Conservation (phyloP, 2,888 invertebrate genomes). For the Chrysolina haemoptera region DNA sequence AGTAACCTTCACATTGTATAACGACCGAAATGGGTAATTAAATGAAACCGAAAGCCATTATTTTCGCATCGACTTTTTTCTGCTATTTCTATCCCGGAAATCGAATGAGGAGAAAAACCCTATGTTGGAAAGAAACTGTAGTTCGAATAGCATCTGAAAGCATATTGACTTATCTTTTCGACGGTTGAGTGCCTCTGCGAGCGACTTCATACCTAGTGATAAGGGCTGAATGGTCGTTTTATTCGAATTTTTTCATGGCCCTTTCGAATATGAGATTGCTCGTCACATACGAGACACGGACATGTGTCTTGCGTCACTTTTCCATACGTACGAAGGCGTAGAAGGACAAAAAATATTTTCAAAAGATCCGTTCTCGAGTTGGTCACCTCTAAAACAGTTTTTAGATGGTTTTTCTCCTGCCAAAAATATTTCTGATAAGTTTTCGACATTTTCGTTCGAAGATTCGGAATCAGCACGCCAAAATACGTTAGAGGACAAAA, state of each 20-base stretch:
- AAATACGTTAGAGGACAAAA: no score
- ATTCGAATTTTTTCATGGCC: slow-evolving; percentile 1
- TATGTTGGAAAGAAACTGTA: slow-evolving; percentile 7
- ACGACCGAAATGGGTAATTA: slow-evolving; percentile 2
- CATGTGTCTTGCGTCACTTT: no score
- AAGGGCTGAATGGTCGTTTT: neutral
- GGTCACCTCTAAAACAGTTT: no score
- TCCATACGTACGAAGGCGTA: no score
- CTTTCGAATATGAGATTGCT: neutral
- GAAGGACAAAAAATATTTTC: no score
- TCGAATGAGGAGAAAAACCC: slow-evolving; percentile 7
- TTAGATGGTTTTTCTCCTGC: no score
- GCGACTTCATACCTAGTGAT: slow-evolving; percentile 5
- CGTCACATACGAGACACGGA: neutral
- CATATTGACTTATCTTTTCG: slow-evolving; percentile 22
- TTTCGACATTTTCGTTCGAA: no score
- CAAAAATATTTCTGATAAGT: no score
- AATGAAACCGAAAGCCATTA: slow-evolving; percentile 15
- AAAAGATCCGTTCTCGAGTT: no score
- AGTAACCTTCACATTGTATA: neutral
- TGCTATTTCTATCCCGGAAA: neutral
- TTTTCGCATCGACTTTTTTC: neutral
- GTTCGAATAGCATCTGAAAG: slow-evolving; percentile 14
- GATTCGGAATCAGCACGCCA: no score
- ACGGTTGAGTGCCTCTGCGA: slow-evolving; percentile 3